phyloP scores from a whole-genome alignment of 2,888 invertebrate species.

The Bembecia ichneumoniformis region DNA sequence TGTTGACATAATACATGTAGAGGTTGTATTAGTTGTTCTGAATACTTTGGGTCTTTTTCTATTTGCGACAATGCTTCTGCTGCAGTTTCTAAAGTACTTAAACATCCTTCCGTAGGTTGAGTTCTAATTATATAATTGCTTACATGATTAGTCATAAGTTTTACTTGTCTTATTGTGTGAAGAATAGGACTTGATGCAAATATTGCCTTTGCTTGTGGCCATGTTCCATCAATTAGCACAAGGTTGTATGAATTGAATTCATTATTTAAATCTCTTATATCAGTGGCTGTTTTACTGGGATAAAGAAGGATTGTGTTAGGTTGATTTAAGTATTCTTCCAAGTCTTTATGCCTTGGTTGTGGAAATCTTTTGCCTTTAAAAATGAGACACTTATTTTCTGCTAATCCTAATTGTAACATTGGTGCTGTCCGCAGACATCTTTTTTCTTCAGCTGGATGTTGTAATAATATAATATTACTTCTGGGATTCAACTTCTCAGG shows the following conservation, averaged over 20 bases:
- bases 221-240: conserved; percentile 92
- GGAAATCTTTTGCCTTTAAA: conserved; percentile 90
- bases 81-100: conserved; percentile 92
- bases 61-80: conserved; percentile 83
- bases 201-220: conserved; percentile 95
- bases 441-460: conserved; percentile 95
- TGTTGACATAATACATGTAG: conserved; percentile 87
- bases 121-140: conserved; percentile 95
- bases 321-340: conserved; percentile 76
- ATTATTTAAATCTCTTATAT: conserved; percentile 70
- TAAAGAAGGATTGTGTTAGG: conserved; percentile 84
- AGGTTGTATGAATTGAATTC: conserved; percentile 78
- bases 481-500: conserved; percentile 76
- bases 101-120: conserved; percentile 91
- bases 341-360: conserved; percentile 74
- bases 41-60: conserved; percentile 78
- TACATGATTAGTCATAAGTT: conserved; percentile 77
- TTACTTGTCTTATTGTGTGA: conserved; percentile 84
- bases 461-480: conserved; percentile 84
- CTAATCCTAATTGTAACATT: conserved; percentile 86
- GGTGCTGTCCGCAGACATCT: conserved; percentile 90
- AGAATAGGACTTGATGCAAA: conserved; percentile 86
- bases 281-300: conserved; percentile 82
- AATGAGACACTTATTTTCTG: conserved; percentile 81
- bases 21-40: conserved; percentile 80